Evolutionary conservation across 2,888 invertebrate species (phyloP).

Genomic region (Napeogenes inachia): DNA sequence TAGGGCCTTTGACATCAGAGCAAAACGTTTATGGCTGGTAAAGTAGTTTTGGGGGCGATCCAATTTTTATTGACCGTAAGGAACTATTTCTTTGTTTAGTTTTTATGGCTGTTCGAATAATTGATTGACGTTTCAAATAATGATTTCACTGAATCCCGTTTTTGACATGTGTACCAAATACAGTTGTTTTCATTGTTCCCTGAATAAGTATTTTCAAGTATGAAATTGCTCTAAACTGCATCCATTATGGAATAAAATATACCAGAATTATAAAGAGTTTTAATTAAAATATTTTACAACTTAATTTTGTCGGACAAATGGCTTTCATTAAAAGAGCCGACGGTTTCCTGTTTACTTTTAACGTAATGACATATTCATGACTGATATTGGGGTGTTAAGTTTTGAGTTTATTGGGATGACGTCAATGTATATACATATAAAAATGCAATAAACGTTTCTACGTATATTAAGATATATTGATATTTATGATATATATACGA

Average conservation of each 20-base stretch:
- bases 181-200: not conserved
- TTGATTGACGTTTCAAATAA: constrained; percentile 24
- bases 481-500: no score
- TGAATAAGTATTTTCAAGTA: not conserved
- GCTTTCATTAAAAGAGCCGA: constrained; percentile 17
- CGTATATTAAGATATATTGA: no score
- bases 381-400: constrained; percentile 10
- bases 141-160: constrained; percentile 14
- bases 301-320: constrained; percentile 38
- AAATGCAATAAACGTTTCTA: not conserved
- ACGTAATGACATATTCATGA: constrained; percentile 19
- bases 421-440: not conserved
- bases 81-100: constrained; percentile 23
- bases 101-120: constrained; percentile 19
- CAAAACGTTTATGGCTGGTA: constrained; percentile 32
- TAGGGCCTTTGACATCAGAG: constrained; percentile 35
- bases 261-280: not conserved
- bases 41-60: constrained; percentile 26
- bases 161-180: constrained; percentile 7
- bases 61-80: constrained; percentile 24
- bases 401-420: constrained; percentile 14
- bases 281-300: constrained; percentile 32
- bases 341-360: constrained; percentile 23
- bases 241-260: constrained; percentile 14
- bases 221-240: constrained; percentile 3